A percentile compares a stretch with the other conserved stretches of the same genome.
phyloP scores from a whole-genome alignment of 2,888 invertebrate genomes.

The Eupithecia tripunctaria region DNA sequence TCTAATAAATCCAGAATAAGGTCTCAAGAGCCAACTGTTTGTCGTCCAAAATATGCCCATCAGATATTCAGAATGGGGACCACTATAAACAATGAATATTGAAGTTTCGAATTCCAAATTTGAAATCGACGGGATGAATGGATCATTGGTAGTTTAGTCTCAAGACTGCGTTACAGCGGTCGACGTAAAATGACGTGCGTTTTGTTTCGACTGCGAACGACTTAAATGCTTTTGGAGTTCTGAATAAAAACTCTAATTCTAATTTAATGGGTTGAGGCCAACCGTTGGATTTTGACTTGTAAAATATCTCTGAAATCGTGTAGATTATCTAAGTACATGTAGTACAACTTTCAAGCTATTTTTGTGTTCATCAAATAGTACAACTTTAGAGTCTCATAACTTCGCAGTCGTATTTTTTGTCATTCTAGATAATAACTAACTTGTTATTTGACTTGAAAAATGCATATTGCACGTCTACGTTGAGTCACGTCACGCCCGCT shows the following conservation, averaged over 20 bases:
- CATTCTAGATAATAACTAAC: neutral
- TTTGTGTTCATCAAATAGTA: neutral
- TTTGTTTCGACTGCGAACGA: neutral
- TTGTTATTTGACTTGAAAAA: neutral
- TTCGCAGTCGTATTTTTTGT: neutral
- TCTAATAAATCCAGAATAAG: neutral
- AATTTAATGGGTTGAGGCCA: neutral
- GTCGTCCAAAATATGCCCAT: conserved; percentile 10
- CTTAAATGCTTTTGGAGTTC: neutral
- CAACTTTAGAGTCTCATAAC: neutral
- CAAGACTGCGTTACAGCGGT: neutral
- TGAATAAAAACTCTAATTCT: neutral
- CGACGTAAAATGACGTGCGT: neutral
- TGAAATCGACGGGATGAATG: conserved; percentile 27
- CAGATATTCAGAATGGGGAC: conserved; percentile 25
- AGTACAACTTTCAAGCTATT: too few relatives aligned
- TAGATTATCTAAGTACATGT: too few relatives aligned
- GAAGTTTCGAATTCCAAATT: conserved; percentile 27
- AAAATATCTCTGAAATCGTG: neutral
- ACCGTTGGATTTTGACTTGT: neutral
- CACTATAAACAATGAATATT: conserved; percentile 40
- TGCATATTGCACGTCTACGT: neutral
- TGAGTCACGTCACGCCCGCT: neutral
- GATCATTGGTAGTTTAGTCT: conserved; percentile 15
- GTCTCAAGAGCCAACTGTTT: conserved; percentile 5